Evolutionary conservation across 1,140 invertebrate genomes (phyloP).

Genomic region (Drosophila micromelanica): DNA sequence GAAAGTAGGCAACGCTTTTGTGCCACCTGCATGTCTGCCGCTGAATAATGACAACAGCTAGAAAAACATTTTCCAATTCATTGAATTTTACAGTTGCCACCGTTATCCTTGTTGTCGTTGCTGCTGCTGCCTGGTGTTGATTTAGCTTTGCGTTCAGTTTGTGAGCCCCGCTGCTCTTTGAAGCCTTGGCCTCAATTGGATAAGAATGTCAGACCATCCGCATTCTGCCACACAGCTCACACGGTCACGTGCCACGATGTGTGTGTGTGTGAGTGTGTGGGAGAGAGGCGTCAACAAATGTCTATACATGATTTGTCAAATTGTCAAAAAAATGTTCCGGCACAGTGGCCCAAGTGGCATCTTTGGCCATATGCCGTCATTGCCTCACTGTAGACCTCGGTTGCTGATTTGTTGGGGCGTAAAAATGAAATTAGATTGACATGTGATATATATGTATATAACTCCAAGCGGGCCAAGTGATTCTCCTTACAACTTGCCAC

Average conservation of each 20-base stretch:
- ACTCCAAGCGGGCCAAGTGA: slow-evolving; percentile 32
- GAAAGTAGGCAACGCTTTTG: slow-evolving; percentile 49
- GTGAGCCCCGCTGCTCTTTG: slow-evolving; percentile 31
- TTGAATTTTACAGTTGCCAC: slow-evolving; percentile 80
- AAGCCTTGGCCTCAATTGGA: slow-evolving; percentile 47
- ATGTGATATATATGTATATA: slow-evolving; percentile 77
- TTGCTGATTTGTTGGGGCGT: slow-evolving; percentile 63
- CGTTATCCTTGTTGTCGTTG: slow-evolving; percentile 47
- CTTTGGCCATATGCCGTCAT: slow-evolving; percentile 37
- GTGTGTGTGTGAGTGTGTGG: slow-evolving; percentile 35
- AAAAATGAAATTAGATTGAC: slow-evolving; percentile 84
- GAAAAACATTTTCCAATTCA: slow-evolving; percentile 84
- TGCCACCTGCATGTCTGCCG: slow-evolving; percentile 54
- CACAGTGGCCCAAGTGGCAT: slow-evolving; percentile 42
- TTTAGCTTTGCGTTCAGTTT: slow-evolving; percentile 52
- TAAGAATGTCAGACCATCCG: slow-evolving; percentile 37
- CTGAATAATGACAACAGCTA: slow-evolving; percentile 75
- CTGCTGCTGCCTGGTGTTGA: slow-evolving; percentile 37
- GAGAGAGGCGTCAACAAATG: slow-evolving; percentile 68
- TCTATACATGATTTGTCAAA: slow-evolving; percentile 83
- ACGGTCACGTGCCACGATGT: slow-evolving; percentile 56
- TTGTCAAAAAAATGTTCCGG: slow-evolving; percentile 60
- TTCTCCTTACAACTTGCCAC: slow-evolving; percentile 33
- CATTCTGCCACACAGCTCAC: slow-evolving; percentile 17
- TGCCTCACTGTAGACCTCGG: slow-evolving; percentile 39